Evolutionary conservation across 2,888 invertebrate genomes (phyloP), one percentile per base, ranked within the genome.

Genomic region (Lasioglossum calceatum): DNA sequence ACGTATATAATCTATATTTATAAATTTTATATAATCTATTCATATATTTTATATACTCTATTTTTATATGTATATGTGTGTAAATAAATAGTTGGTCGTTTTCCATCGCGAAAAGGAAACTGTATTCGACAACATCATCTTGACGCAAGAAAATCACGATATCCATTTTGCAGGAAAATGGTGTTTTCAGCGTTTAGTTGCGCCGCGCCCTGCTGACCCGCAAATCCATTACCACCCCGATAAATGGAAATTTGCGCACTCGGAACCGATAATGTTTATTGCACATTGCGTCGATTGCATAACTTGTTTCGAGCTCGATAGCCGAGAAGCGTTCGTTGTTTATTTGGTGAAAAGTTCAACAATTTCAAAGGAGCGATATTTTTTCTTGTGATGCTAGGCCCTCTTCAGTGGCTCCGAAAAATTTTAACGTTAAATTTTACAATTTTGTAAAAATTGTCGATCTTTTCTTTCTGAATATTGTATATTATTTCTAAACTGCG

Each of bases 151-250:
- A 39, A 70, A 58, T 70, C 44, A 77, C 50, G 71, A 71, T 72
- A 32, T 47, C 16, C 14, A 12, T 27, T 2, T 27, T 4, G 16
- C 10, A 70, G 64, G 77, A 67, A 74, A 84, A 32, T 76, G 42
- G 36, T 77, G 64, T 77, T 77, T 81, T 77, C 64, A 58, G 27
- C 27, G 7, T 14, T 47, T 79, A 79, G 79, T 73, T 79, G 71
- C 58, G 50, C 44, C 58, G 42, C 32, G 19, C n/a, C 19, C 32
- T 44, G 32, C 42, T 82, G 58, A 82, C 79, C 79, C 79, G 75
- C 58, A 67, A 85, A 85, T 76, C 76, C 79, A 85, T 79, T 82
- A 76, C 50, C 50, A 27, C 36, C 23, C 8, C 47, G 81, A 84
- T 84, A 84, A 84, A 44, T 36, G 27, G 50, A 81, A 81, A 81